phyloP scores from a whole-genome alignment of 1,140 invertebrate species.

The Cydia splendana region DNA sequence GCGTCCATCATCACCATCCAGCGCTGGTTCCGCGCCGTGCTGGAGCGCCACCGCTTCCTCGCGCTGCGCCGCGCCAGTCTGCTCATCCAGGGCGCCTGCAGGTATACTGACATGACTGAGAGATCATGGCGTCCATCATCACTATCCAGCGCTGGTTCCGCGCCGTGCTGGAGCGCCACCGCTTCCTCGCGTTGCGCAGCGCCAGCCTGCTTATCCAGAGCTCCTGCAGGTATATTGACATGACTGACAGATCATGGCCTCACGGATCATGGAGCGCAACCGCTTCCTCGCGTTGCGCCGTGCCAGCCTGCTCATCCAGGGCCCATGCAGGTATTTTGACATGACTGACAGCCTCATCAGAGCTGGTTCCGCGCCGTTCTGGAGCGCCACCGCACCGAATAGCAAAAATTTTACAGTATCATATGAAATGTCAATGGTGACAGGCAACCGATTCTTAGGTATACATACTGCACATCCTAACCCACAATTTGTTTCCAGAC shows the following conservation, averaged over 20 bases:
- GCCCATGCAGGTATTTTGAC: too few species aligned
- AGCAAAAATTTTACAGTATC: too few species aligned
- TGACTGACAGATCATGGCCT: too few species aligned
- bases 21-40: constrained; percentile 92
- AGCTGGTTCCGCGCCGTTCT: constrained; percentile 93
- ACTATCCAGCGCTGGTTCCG: constrained; percentile 90
- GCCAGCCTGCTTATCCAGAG: too few species aligned
- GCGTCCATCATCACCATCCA: constrained; percentile 95
- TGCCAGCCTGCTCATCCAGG: too few species aligned
- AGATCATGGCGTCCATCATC: constrained; percentile 94
- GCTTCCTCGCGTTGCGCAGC: constrained; percentile 66
- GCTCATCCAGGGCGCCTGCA: constrained; percentile 88
- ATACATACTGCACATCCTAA: not conserved
- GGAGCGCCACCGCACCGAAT: constrained; percentile 80
- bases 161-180: constrained; percentile 87
- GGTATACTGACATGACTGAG: constrained; percentile 60
- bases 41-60: constrained; percentile 89
- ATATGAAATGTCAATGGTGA: too few species aligned
- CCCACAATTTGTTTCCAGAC: constrained; percentile 44
- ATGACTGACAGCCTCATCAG: constrained; percentile 87
- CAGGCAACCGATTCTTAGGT: too few species aligned
- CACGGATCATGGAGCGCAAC: constrained; percentile 88
- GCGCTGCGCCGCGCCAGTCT: constrained; percentile 86
- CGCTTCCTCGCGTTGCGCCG: constrained; percentile 71
- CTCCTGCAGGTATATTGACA: too few species aligned